A percentile compares a stretch with the other conserved stretches of the same genome.
Conservation (phyloP, 2,797 vertebrate genomes). For the Danio choprae region DNA sequence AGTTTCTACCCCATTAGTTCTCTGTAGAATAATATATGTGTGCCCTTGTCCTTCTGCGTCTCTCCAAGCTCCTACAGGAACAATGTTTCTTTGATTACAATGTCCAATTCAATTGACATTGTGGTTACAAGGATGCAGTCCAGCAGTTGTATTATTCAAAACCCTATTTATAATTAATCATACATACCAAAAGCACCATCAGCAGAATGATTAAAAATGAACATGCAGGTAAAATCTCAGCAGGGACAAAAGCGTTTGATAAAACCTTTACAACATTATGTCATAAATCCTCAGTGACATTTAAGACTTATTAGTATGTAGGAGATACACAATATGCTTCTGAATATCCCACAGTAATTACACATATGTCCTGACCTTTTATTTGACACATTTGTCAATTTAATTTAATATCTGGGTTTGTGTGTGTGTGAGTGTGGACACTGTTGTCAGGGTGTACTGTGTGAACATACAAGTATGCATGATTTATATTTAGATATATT, state of each 20-base stretch:
- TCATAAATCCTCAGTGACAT: slow-evolving; percentile 14
- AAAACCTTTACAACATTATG: slow-evolving; percentile 7
- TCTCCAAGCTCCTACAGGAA: not conserved
- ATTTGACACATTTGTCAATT: slow-evolving; percentile 7
- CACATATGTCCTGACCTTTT: not conserved
- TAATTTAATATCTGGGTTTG: not conserved
- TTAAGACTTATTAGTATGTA: slow-evolving; percentile 8
- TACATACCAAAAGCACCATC: slow-evolving; percentile 33
- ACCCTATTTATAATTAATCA: slow-evolving; percentile 40
- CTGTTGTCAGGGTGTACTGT: not conserved
- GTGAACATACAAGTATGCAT: not conserved
- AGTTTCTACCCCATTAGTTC: not conserved
- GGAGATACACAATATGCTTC: not conserved
- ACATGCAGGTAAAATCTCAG: slow-evolving; percentile 13
- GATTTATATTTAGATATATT: not conserved
- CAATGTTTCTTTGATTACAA: slow-evolving; percentile 40
- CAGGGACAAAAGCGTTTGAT: not conserved
- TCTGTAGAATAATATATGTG: not conserved
- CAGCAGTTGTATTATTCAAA: slow-evolving; percentile 36
- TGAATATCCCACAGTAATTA: slow-evolving; percentile 19
- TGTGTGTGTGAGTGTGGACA: not conserved
- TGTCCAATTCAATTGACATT: slow-evolving; percentile 17
- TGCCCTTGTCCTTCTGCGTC: not conserved
- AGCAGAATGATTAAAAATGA: slow-evolving; percentile 1
- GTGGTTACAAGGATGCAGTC: not conserved